phyloP scores from a whole-genome alignment of 2,797 vertebrate species.

The Paguma larvata region DNA sequence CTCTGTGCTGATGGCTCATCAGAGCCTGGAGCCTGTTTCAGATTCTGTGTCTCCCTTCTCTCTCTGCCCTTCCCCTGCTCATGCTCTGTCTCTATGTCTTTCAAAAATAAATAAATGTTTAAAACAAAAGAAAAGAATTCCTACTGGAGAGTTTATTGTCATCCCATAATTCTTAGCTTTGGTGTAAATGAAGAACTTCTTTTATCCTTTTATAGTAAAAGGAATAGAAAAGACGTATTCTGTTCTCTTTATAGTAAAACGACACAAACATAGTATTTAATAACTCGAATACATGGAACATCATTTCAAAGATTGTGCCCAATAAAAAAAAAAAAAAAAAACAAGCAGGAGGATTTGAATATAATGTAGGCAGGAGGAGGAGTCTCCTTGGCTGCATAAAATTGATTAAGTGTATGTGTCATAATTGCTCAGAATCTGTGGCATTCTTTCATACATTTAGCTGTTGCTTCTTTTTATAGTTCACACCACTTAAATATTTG shows the following conservation, averaged over 20 bases:
- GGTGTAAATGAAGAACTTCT: background rate
- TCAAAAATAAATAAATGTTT: too few relatives aligned
- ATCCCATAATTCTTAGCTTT: background rate
- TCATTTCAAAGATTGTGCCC: background rate
- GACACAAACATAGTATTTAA: background rate
- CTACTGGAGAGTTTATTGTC: background rate
- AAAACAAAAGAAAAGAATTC: background rate
- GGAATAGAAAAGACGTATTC: background rate
- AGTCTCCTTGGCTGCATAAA: background rate
- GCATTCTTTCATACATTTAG: background rate
- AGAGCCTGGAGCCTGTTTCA: too few relatives aligned
- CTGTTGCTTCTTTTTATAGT: background rate
- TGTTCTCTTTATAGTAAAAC: background rate
- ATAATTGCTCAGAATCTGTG: background rate
- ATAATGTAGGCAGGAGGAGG: background rate
- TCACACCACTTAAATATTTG: background rate
- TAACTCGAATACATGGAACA: background rate
- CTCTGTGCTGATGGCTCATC: too few relatives aligned
- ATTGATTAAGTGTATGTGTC: background rate
- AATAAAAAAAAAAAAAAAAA: background rate
- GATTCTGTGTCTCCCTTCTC: too few relatives aligned
- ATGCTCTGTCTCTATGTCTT: too few relatives aligned
- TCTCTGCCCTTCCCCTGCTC: too few relatives aligned
- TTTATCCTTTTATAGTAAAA: background rate
- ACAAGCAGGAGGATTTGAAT: background rate